These are phyloP conservation scores for Diarsia mendica DNA, from an alignment of 2,888 invertebrate species.

Conservation along the genomic window DNA sequence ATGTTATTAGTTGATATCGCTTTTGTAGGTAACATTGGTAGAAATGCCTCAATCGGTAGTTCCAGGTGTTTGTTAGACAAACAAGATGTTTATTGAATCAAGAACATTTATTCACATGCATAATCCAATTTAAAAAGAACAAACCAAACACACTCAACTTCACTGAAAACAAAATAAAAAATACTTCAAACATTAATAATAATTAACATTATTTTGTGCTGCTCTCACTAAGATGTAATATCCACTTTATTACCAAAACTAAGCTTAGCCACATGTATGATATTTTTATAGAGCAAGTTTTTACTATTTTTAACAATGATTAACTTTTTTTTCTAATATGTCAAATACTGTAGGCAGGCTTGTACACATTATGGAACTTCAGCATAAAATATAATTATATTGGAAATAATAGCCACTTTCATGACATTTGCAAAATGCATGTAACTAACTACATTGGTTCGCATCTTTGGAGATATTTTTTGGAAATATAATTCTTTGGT, in stretches of 20 bases:
- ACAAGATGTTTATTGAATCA: constrained; percentile 77
- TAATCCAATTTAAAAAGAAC: constrained; percentile 84
- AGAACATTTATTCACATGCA: constrained; percentile 90
- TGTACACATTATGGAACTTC: constrained; percentile 51
- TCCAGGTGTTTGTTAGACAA: constrained; percentile 68
- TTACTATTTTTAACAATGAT: constrained; percentile 28
- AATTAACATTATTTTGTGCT: constrained; percentile 77
- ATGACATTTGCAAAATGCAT: constrained; percentile 44
- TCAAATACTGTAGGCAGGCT: constrained; percentile 56
- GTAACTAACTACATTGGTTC: constrained; percentile 28
- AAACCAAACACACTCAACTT: constrained; percentile 88
- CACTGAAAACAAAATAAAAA: constrained; percentile 81
- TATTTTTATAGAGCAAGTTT: constrained; percentile 11
- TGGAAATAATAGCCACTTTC: constrained; percentile 29
- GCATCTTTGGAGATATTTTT: constrained; percentile 41
- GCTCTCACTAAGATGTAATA: constrained; percentile 67
- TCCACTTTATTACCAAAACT: constrained; percentile 32
- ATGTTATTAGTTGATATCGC: not conserved
- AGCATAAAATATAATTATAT: constrained; percentile 37
- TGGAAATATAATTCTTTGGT: constrained; percentile 57
- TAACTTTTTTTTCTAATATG: constrained; percentile 28
- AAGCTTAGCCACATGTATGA: constrained; percentile 1
- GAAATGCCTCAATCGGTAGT: constrained; percentile 17
- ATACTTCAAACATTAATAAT: constrained; percentile 77
- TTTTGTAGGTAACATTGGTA: constrained; percentile 25